Percentiles rank a stretch among this genome's conserved stretches.
phyloP scores from a whole-genome alignment of 2,113 vertebrate genomes.

The Halichoerus grypus region DNA sequence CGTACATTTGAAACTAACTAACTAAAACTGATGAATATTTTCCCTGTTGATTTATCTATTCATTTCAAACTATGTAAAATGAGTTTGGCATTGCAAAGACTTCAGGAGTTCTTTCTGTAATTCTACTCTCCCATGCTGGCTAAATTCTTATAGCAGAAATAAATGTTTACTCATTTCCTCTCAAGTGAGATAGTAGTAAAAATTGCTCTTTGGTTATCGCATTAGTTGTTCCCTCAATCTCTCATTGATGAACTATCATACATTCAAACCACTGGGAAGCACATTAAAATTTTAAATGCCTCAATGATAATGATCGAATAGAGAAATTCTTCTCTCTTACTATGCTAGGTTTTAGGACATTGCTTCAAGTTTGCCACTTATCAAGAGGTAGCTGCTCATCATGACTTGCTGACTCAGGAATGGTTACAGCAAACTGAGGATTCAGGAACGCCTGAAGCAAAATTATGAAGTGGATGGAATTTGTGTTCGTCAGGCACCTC shows the following conservation, averaged over 20 bases:
- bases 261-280: background rate
- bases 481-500: background rate
- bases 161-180: background rate
- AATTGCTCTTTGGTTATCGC: background rate
- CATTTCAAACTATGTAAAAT: background rate
- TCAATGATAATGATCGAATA: background rate
- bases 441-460: background rate
- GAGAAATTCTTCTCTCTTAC: background rate
- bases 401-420: background rate
- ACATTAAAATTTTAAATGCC: background rate
- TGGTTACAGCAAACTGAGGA: background rate
- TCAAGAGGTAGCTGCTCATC: background rate
- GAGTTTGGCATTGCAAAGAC: background rate
- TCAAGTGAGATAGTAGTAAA: background rate
- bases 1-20: slow-evolving; percentile 29
- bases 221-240: background rate
- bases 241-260: background rate
- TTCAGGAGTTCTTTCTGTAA: background rate
- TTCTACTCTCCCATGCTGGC: background rate
- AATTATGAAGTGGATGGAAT: background rate
- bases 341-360: background rate
- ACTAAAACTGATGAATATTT: background rate
- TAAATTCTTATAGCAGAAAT: background rate
- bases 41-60: background rate
- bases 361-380: background rate